phyloP scores from a whole-genome alignment of 2,113 vertebrate genomes.

The Scatophagus argus region DNA sequence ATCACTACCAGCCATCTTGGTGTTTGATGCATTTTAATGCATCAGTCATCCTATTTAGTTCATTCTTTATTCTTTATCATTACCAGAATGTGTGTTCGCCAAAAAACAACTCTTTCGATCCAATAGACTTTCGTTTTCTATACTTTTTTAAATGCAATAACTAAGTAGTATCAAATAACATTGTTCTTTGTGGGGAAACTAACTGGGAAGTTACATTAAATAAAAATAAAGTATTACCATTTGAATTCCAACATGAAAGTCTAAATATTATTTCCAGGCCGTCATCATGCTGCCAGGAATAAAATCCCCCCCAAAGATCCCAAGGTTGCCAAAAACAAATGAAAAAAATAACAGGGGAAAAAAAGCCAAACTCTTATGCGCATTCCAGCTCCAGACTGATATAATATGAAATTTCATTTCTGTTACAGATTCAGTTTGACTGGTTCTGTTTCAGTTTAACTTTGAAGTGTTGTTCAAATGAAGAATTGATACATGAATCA shows the following conservation, averaged over 20 bases:
- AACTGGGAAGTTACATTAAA: not conserved
- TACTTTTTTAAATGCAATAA: not conserved
- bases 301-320: no score
- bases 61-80: no score
- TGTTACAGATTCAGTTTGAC: constrained; percentile 42
- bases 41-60: not conserved
- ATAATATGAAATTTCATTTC: constrained; percentile 19
- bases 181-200: not conserved
- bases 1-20: not conserved
- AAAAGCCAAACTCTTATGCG: not conserved
- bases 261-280: not conserved
- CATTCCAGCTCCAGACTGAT: not conserved
- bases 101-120: no score
- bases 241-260: not conserved
- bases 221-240: not conserved
- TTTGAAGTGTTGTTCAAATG: constrained; percentile 69
- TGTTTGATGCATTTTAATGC: not conserved
- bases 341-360: no score
- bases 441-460: no score
- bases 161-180: not conserved
- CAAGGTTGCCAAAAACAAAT: not conserved
- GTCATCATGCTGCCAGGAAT: not conserved
- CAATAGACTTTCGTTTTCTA: no score
- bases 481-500: constrained; percentile 72
- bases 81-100: no score